Conservation (phyloP, 2,888 invertebrate species). For the Opisthograptis luteolata region DNA sequence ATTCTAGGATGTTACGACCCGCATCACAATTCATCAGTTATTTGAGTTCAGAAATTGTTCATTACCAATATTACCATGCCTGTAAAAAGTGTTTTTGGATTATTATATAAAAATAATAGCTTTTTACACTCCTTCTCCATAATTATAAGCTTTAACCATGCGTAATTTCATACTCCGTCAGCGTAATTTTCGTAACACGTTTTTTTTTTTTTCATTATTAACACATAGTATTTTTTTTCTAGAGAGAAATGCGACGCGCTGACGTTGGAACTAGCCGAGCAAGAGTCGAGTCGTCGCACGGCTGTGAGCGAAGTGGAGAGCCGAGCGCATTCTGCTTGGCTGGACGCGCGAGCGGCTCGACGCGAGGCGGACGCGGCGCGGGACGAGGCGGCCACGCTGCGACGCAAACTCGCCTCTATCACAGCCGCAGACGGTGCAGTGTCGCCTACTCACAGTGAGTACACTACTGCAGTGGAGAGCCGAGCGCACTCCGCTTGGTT, state of each 20-base stretch:
- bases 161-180: too few species aligned
- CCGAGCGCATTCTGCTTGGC: slow-evolving; percentile 94
- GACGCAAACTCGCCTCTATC: slow-evolving; percentile 64
- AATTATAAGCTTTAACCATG: too few species aligned
- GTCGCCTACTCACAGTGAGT: slow-evolving; percentile 62
- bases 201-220: not conserved
- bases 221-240: slow-evolving; percentile 18
- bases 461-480: too few species aligned
- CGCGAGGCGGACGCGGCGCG: slow-evolving; percentile 91
- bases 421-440: slow-evolving; percentile 53
- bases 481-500: too few species aligned
- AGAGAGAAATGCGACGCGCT: slow-evolving; percentile 88
- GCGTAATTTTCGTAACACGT: not conserved
- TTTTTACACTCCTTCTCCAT: too few species aligned
- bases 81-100: too few species aligned
- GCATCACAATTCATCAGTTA: too few species aligned
- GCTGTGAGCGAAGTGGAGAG: slow-evolving; percentile 92
- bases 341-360: slow-evolving; percentile 91
- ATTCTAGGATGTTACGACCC: too few species aligned
- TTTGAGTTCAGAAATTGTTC: too few species aligned
- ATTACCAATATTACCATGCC: too few species aligned
- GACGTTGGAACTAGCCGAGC: slow-evolving; percentile 93
- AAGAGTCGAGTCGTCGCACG: slow-evolving; percentile 87
- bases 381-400: slow-evolving; percentile 68
- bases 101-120: too few species aligned